Evolutionary conservation across 2,888 invertebrate genomes (phyloP).

Genomic region (Syrista parreyssii): DNA sequence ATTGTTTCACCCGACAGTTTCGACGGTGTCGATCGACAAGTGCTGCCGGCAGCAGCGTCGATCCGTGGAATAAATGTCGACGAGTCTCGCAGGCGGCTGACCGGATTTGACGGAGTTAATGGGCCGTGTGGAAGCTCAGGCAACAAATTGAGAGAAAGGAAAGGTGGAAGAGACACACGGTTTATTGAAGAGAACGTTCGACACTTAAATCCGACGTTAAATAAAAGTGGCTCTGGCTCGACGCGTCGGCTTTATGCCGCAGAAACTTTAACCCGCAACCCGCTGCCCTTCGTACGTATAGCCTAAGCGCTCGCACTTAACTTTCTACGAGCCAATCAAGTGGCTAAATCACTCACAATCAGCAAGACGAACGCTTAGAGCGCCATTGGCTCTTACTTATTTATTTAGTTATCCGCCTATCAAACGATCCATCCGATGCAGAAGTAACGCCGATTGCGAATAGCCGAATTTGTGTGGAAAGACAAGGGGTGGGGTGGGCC

Average conservation of each 20-base stretch:
- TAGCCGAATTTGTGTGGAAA: background rate
- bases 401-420: slow-evolving; percentile 34
- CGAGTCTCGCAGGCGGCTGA: background rate
- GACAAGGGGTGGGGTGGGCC: background rate
- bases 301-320: slow-evolving; percentile 46
- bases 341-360: slow-evolving; percentile 57
- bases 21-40: no score
- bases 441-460: background rate
- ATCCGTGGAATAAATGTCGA: no score
- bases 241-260: slow-evolving; percentile 28
- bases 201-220: slow-evolving; percentile 55
- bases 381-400: slow-evolving; percentile 56
- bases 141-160: background rate
- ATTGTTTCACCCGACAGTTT: no score
- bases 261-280: slow-evolving; percentile 11
- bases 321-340: slow-evolving; percentile 51
- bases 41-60: no score
- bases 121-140: background rate
- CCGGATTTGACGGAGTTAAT: background rate
- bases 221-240: slow-evolving; percentile 52
- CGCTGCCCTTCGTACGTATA: background rate
- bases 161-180: background rate
- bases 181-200: background rate
- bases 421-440: background rate
- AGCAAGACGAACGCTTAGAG: slow-evolving; percentile 50